These are phyloP conservation scores for Tribolium madens DNA, from an alignment of 1,140 invertebrate genomes.

Conservation along the genomic window DNA sequence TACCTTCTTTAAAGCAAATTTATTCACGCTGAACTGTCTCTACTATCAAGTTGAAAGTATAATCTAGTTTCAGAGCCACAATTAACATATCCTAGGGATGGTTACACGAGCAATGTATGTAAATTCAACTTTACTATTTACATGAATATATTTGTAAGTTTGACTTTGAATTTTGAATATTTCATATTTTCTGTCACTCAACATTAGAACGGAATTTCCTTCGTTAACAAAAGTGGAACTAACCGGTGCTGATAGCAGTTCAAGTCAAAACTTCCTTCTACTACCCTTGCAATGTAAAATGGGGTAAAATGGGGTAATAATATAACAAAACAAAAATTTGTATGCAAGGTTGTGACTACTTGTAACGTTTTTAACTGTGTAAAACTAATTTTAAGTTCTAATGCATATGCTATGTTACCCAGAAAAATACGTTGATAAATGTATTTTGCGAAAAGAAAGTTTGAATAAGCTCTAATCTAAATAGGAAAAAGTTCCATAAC, in stretches of 20 bases:
- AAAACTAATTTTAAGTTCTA: too few species aligned
- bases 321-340: too few species aligned
- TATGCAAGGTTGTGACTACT: too few species aligned
- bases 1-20: neutral
- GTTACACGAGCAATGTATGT: conserved; percentile 22
- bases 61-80: conserved; percentile 33
- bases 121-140: conserved; percentile 35
- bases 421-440: too few species aligned
- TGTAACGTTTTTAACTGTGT: too few species aligned
- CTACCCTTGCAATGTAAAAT: too few species aligned
- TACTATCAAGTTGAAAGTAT: conserved; percentile 33
- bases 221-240: neutral
- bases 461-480: neutral
- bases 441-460: too few species aligned
- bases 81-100: conserved; percentile 37
- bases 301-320: too few species aligned
- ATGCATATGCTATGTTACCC: too few species aligned
- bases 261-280: too few species aligned
- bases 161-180: conserved; percentile 37
- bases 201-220: neutral
- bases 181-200: conserved; percentile 9
- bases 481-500: neutral
- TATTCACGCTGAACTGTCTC: conserved; percentile 23
- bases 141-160: conserved; percentile 37
- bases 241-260: too few species aligned